Percentiles rank a stretch among this genome's conserved stretches.
Conservation (phyloP, 2,797 vertebrate genomes). For the Distichodus sexfasciatus region DNA sequence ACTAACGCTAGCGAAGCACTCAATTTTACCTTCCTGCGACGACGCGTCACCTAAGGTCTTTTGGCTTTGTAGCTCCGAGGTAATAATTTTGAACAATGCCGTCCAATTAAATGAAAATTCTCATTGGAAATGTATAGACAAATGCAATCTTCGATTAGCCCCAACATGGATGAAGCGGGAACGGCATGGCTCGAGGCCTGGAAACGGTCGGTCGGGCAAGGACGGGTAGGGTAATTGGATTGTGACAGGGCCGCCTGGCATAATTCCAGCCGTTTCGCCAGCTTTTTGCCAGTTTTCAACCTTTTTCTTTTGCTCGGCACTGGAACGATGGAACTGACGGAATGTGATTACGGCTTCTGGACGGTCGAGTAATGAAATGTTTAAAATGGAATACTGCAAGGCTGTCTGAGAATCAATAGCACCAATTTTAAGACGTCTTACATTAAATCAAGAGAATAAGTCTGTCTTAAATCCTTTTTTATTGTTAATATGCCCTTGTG, state of each 20-base stretch:
- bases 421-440: not conserved
- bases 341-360: not conserved
- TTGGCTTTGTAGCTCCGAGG: not conserved
- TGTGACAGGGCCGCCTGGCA: conserved; percentile 59
- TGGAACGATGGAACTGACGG: not conserved
- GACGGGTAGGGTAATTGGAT: conserved; percentile 67
- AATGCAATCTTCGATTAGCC: conserved; percentile 64
- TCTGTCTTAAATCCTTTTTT: not conserved
- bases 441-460: not conserved
- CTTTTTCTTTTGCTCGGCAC: conserved; percentile 56
- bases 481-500: not conserved
- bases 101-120: conserved; percentile 45
- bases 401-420: not conserved
- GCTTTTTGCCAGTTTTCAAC: conserved; percentile 49
- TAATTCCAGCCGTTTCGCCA: conserved; percentile 59
- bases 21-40: conserved; percentile 11
- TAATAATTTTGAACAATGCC: conserved; percentile 19
- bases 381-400: not conserved
- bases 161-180: conserved; percentile 53
- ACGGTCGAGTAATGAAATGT: not conserved
- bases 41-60: not conserved
- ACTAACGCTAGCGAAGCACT: conserved; percentile 16
- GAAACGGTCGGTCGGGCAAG: conserved; percentile 50
- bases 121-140: conserved; percentile 43
- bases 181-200: conserved; percentile 39